These are phyloP conservation scores for Torymus aiolomorphi DNA, from an alignment of 2,888 invertebrate genomes.

Conservation along the genomic window DNA sequence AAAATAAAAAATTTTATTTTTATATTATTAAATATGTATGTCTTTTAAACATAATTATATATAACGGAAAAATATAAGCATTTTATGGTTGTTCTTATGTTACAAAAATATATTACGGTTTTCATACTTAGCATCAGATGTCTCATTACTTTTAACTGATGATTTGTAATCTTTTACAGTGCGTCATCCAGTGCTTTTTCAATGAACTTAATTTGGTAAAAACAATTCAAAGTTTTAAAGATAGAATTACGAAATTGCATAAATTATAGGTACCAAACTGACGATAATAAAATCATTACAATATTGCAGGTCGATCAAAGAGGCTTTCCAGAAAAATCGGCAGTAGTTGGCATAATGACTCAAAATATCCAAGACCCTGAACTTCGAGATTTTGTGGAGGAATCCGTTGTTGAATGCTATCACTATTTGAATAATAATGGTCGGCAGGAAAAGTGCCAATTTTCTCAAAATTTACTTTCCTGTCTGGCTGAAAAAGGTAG, in stretches of 20 bases:
- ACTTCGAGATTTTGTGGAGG: slow-evolving; percentile 82
- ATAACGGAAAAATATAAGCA: too few species aligned
- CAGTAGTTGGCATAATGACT: slow-evolving; percentile 80
- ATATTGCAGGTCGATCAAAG: slow-evolving; percentile 78
- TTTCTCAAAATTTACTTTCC: slow-evolving; percentile 80
- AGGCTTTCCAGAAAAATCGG: slow-evolving; percentile 82
- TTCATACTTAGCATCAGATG: background rate
- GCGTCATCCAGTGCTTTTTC: slow-evolving; percentile 84
- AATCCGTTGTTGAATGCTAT: slow-evolving; percentile 85
- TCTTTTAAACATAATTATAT: too few species aligned
- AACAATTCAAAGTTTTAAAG: slow-evolving; percentile 25
- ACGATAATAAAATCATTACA: background rate
- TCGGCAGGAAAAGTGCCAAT: slow-evolving; percentile 80
- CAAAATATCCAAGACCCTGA: slow-evolving; percentile 81
- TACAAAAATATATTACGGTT: too few species aligned
- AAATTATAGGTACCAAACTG: background rate
- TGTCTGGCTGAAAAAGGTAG: slow-evolving; percentile 85
- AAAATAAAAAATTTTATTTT: too few species aligned
- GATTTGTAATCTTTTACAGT: slow-evolving; percentile 68
- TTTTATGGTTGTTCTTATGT: too few species aligned
- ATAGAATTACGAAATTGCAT: background rate
- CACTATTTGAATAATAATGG: slow-evolving; percentile 76
- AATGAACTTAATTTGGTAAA: slow-evolving; percentile 83
- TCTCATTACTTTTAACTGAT: slow-evolving; percentile 25
- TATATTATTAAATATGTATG: too few species aligned